Conservation (phyloP, 2,888 invertebrate genomes). For the Odontothrips loti region DNA sequence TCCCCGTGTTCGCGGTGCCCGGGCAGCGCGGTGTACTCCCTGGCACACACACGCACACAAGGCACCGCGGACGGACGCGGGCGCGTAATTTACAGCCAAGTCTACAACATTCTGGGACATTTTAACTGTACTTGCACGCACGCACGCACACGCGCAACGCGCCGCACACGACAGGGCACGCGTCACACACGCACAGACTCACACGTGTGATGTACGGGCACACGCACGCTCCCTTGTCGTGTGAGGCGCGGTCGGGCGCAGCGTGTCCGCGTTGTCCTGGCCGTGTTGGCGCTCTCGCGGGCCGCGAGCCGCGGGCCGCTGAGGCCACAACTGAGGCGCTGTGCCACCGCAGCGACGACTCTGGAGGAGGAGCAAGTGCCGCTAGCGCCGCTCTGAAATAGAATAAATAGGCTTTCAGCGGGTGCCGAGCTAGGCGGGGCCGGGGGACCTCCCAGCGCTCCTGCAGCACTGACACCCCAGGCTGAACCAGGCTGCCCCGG, state of each 20-base stretch:
- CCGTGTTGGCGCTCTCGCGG: too few species aligned
- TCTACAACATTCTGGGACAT: constrained; percentile 26
- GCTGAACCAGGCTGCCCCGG: too few species aligned
- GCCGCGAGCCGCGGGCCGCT: too few species aligned
- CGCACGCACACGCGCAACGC: background rate
- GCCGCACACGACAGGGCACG: background rate
- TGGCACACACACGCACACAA: constrained; percentile 5
- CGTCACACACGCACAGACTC: background rate
- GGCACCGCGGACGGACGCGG: background rate
- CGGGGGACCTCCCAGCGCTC: background rate
- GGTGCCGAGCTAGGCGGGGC: background rate
- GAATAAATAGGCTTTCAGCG: constrained; percentile 26
- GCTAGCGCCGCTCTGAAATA: background rate
- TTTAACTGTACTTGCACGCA: constrained; percentile 19
- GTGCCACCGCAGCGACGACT: too few species aligned
- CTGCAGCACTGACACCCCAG: too few species aligned
- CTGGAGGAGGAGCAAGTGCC: background rate
- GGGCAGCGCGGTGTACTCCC: background rate
- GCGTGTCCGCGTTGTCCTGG: too few species aligned
- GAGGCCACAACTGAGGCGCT: too few species aligned
- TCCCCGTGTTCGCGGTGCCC: background rate
- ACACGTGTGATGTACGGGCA: background rate
- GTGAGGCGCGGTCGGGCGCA: too few species aligned
- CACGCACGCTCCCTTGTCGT: background rate
- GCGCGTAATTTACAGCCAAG: constrained; percentile 9